A percentile compares a stretch with the other conserved stretches of the same genome.
Evolutionary conservation across 1,140 invertebrate genomes (phyloP).

Genomic region (Oedothorax gibbosus): DNA sequence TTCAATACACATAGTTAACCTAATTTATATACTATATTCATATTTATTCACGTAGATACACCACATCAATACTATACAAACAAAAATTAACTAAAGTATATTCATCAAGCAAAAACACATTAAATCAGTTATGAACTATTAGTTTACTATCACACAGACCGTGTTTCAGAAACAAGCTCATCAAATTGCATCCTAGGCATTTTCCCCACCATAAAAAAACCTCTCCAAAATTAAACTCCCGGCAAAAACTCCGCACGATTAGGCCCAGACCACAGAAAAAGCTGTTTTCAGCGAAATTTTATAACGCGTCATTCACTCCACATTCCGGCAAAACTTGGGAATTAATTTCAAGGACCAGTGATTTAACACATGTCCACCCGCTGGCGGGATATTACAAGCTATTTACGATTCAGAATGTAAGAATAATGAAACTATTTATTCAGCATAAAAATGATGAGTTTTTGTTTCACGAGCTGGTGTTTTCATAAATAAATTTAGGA

Average conservation of each 20-base stretch:
- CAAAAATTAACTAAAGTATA: not conserved
- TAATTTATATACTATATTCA: no score
- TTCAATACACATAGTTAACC: no score
- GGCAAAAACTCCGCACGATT: slow-evolving; percentile 46
- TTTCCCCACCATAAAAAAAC: not conserved
- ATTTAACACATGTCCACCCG: slow-evolving; percentile 6
- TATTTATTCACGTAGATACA: no score
- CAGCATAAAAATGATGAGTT: no score
- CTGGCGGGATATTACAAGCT: not conserved
- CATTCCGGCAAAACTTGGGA: not conserved
- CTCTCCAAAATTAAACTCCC: slow-evolving; percentile 46
- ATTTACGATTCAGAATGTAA: no score
- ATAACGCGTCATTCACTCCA: slow-evolving; percentile 48
- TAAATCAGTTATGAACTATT: not conserved
- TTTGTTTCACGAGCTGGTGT: no score
- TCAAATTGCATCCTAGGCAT: slow-evolving; percentile 27
- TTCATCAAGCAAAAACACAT: not conserved
- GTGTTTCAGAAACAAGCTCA: not conserved
- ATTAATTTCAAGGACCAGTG: slow-evolving; percentile 33
- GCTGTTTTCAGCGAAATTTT: slow-evolving; percentile 49
- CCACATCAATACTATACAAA: not conserved
- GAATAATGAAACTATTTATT: no score
- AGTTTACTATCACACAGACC: not conserved
- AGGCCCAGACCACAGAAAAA: slow-evolving; percentile 20
- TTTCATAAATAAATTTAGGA: no score